These are phyloP conservation scores for Rhombomys opimus DNA, from an alignment of 2,113 vertebrate genomes.

Conservation along the genomic window DNA sequence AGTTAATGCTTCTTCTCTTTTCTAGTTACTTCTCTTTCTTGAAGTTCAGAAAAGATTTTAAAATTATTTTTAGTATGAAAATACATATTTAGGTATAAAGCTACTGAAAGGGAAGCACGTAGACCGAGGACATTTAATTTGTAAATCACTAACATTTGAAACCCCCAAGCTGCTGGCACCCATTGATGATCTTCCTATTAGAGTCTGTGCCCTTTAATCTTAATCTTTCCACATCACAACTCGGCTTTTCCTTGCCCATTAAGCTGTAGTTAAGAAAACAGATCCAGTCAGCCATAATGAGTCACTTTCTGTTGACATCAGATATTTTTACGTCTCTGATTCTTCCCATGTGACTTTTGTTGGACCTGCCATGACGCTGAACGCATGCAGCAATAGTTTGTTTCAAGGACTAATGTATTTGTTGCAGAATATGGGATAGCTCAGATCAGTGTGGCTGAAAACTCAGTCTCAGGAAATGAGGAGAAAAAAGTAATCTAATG, in stretches of 20 bases:
- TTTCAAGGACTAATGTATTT: not conserved
- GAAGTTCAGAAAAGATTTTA: not conserved
- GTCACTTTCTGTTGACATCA: not conserved
- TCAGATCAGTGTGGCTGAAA: not conserved
- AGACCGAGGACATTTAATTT: not conserved
- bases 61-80: slow-evolving; percentile 39
- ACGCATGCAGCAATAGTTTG: not conserved
- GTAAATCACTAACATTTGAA: not conserved
- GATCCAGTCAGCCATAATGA: not conserved
- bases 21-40: slow-evolving; percentile 20
- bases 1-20: slow-evolving; percentile 45
- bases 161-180: not conserved
- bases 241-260: not conserved
- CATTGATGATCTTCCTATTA: not conserved
- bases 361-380: not conserved
- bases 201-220: not conserved
- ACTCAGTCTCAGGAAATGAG: not conserved
- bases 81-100: slow-evolving; percentile 33
- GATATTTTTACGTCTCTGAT: not conserved
- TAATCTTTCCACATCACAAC: not conserved
- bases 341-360: not conserved
- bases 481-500: not conserved
- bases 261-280: not conserved
- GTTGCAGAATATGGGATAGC: not conserved
- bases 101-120: not conserved